Evolutionary conservation across 2,888 invertebrate species (phyloP), one percentile per base, ranked within the genome.

Genomic region (Cephus spinipes): DNA sequence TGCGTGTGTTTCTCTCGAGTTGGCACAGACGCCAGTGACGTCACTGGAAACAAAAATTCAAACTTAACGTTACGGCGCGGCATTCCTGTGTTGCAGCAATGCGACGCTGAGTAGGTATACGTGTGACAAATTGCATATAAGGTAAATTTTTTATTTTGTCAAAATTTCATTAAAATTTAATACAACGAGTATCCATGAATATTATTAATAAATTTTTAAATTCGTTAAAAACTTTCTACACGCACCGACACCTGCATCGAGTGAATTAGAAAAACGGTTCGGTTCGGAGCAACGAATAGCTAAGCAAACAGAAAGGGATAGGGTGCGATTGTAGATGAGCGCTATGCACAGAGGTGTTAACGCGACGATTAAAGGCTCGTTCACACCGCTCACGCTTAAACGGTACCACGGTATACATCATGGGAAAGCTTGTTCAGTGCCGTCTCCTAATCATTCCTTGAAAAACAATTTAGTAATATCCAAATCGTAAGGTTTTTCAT

Each of bases 341-440:
- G 23, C 55, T 55, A 55, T 23, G 55, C 71, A 9, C 71, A 31
- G 71, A 71, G 71, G 71, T 71, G 71, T 33, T 33, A 31, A 33
- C 71, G 31, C 31, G 71, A 71, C 71, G 71, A 71, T 71, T 71
- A 71, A 71, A 71, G 71, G 32, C 71, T 31, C 32, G 71, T 71
- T 71, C 71, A 33, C 71, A 71, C 71, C 23, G 23, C 23, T 55
- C 55, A 55, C 55, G 55, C 23, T 55, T 55, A 55, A 55, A 55
- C 55, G 23, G 23, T 55, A 55, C 55, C 55, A 55, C 23, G 23
- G 23, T 55, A 55, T 55, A 55, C 55, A 55, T 55, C 55, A 55
- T 23, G 55, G 55, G 55, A 55, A 23, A 55, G 55, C 55, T 55
- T 55, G 55, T 55, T 55, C 23, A 55, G 55, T 55, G 23, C 6